Base-by-base conservation (phyloP, 1,140 invertebrate genomes). In the Vanessa atalanta region DNA sequence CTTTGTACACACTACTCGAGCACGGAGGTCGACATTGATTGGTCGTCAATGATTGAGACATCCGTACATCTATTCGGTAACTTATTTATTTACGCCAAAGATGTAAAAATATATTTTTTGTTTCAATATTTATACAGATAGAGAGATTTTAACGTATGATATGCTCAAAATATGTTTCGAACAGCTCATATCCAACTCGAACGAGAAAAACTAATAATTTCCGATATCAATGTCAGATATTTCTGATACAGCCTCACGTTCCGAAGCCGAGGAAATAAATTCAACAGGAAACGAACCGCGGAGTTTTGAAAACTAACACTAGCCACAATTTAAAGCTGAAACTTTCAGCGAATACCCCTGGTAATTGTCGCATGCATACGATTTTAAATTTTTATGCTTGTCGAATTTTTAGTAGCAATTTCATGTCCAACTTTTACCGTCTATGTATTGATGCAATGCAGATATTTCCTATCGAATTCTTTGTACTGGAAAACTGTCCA, bases 271-370 rank as follows among this genome's bases (percentile, higher is more conserved):
- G 47, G 16, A 47, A 47, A 20, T 47, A 65, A 65, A 47, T 65
- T 26, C 16, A 20, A 65, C n/a, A 20, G n/a, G 37, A 47, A 64
- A 15, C 61, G 43, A 26, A 63, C 60, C 12, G 15, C 43, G 20
- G n/a, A 65, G 37, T 65, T 47, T 65, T 48, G 43, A 23, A 65
- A 65, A 65, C 63, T 65, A 65, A 48, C 43, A 65, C 16, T 37
- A 14, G 47, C 43, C 37, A 43, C 57, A 65, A 65, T 65, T 65
- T 65, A 14, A 47, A 57, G 53, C 53, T 20, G 53, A 57, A 65
- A 65, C 63, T 65, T 65, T 61, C 57, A 51, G 12, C 55, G 63
- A 47, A 65, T 65, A 65, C 63, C 63, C 63, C 43, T 65, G 63
- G 47, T 65, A 47, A 65, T 48, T 47, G 63, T 48, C 47, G 63